These are phyloP conservation scores for Calcarius lapponicus DNA, from an alignment of 2,797 vertebrate genomes.

Conservation along the genomic window DNA sequence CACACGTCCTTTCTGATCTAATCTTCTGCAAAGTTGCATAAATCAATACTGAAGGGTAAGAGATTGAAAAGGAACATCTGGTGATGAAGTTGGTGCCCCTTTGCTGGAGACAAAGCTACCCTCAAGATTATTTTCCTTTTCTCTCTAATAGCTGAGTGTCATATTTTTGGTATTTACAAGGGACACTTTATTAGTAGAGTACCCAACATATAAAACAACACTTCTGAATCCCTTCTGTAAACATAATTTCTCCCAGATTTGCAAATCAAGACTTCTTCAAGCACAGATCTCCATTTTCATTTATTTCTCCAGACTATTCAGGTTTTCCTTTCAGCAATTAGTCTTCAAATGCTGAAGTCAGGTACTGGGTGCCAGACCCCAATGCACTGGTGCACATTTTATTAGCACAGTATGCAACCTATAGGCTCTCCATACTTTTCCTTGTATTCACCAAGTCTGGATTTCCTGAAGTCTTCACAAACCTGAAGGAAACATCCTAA, in stretches of 20 bases:
- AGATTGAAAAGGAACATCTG: neutral
- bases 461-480: neutral
- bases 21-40: neutral
- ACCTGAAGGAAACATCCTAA: neutral
- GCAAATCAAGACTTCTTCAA: neutral
- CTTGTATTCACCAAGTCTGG: neutral
- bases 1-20: neutral
- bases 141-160: neutral
- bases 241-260: neutral
- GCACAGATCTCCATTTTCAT: neutral
- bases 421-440: neutral
- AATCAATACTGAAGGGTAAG: neutral
- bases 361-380: neutral
- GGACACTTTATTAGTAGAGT: neutral
- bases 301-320: neutral
- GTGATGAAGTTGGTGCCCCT: neutral
- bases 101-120: neutral
- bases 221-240: neutral
- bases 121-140: neutral
- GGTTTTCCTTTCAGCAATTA: neutral
- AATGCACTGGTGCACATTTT: fast-evolving
- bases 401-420: neutral
- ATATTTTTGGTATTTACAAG: neutral
- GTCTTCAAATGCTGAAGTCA: neutral
- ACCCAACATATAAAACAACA: neutral